Evolutionary conservation across 2,113 vertebrate species (phyloP), one percentile per base, ranked within the genome.

Genomic region (Seriola quinqueradiata): DNA sequence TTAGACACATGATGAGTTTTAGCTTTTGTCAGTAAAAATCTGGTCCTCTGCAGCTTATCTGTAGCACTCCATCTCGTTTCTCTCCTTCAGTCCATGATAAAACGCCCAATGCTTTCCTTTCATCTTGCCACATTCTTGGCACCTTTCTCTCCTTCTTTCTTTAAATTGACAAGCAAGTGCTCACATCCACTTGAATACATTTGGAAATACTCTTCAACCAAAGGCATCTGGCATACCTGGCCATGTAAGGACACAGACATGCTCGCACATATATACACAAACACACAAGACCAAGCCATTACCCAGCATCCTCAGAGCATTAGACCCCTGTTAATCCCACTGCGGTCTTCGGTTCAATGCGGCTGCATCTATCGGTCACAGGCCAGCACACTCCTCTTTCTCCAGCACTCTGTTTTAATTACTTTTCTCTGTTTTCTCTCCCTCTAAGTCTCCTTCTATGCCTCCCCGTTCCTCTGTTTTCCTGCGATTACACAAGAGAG

Each of bases 361-460:
- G 19, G 78, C 87, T 77, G 74, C 87, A 84, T 88, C 89, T 81
- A 77, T 87, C 69, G 81, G 88, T 92, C 89, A 91, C 86, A 87
- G 87, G 79, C 88, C 89, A 91, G 75, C 81, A 74, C 81, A 7
- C 81, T 72, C 54, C 75, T 79, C 82, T 76, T 83, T 83, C 85
- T 78, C 63, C 61, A 79, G 67, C 87, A 77, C 86, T 90, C 79
- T 73, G 42, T 87, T 91, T 93, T 93, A 91, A 92, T 92, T 92
- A 89, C 89, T 91, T 86, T 91, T 86, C 82, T 83, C 68, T 77
- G 61, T 89, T 87, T 89, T 80, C 68, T 70, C 34, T 58, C 52
- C 25, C 48, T 34, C 36, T 38, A 61, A 74, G 48, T 84, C 70
- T 76, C 82, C 59, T 40, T 86, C 71, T 58, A 71, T 77, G 52